Base-by-base conservation (phyloP, 2,113 vertebrate genomes). In the Progne subis region DNA sequence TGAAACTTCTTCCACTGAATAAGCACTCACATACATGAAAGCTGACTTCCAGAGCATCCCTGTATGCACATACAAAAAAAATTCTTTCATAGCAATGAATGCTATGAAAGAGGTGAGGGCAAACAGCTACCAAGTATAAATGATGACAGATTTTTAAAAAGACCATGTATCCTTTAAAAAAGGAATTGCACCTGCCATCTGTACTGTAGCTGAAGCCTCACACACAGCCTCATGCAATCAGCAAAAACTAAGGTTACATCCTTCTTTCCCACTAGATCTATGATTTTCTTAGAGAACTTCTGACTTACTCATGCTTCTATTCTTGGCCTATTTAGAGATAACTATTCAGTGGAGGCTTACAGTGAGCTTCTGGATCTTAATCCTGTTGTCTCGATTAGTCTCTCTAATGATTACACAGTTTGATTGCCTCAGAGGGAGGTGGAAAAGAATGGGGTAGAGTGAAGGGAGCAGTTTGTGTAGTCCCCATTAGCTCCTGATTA, bases 381-480 rank as follows among this genome's bases (percentile, higher is more conserved):
- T 85, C 90, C 84, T 92, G 79, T 64, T 61, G 69, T 85, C 80
- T 95, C 16, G 44, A 91, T 85, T 96, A 90, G 75, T 78, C 49
- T 92, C 78, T 96, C 50, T 90, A 84, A 91, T 82, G 95, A 96
- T 89, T 96, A 94, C 71, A 91, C 77, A 89, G 74, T 83, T 90
- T 97, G 91, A 94, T 90, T 93, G 82, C 86, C 96, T 96, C 96
- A 91, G 86, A 95, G 96, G 92, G 93, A 95, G 93, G 70, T 71
- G 26, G 80, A 91, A 76, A 92, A 93, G 87, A 92, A 88, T 76
- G 67, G 52, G 7, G 52, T 61, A 72, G 74, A 71, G 78, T 34
- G 41, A 90, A 74, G 68, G 59, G 59, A 90, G 53, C 52, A 95
- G 86, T 70, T 68, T 61, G 53, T 39, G 52, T 79, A 74, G 75